phyloP scores from a whole-genome alignment of 2,113 vertebrate genomes.

The Echinops telfairi region DNA sequence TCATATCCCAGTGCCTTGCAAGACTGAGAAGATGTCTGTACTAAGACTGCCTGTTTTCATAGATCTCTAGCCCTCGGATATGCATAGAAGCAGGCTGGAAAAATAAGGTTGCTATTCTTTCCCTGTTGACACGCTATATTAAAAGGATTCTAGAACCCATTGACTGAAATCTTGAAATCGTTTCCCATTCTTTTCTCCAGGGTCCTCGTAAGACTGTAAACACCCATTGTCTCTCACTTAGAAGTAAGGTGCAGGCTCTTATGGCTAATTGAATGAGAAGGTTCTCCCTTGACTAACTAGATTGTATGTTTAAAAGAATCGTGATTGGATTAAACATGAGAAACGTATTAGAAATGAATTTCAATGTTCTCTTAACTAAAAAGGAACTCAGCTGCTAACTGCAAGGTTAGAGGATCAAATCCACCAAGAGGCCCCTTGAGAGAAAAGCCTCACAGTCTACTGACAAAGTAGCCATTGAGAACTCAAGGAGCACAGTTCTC shows the following conservation, averaged over 20 bases:
- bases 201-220: neutral
- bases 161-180: neutral
- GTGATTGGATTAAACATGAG: neutral
- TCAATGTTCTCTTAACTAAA: conserved; percentile 41
- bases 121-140: neutral
- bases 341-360: conserved; percentile 2
- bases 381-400: neutral
- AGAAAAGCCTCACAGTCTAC: neutral
- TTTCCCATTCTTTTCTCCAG: neutral
- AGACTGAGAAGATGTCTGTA: neutral
- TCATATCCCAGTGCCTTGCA: neutral
- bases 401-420: neutral
- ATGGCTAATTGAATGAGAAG: conserved; percentile 18
- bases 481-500: neutral
- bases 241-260: neutral
- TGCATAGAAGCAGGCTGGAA: neutral
- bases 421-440: neutral
- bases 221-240: neutral
- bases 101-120: neutral
- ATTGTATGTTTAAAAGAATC: neutral
- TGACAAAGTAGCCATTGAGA: neutral
- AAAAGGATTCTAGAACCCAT: neutral
- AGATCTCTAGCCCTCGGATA: neutral
- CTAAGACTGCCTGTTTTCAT: neutral
- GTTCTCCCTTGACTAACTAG: neutral